Conservation (phyloP, 64 coral and sea anemone species). For the Acropora yongei region DNA sequence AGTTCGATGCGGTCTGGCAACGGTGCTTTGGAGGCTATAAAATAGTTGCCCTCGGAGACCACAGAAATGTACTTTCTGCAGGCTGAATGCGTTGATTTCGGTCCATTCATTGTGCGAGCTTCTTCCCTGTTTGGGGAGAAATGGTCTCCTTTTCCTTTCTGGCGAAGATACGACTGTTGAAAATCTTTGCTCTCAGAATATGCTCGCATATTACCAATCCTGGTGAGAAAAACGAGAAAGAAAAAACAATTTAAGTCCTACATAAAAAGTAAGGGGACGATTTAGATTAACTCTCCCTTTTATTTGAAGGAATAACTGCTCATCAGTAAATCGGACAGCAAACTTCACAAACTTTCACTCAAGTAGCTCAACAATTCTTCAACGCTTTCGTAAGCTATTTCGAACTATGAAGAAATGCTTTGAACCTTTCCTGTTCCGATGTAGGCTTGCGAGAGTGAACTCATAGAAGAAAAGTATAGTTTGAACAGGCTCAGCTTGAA, state of each 20-base stretch:
- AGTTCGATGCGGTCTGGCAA: conserved; percentile 75
- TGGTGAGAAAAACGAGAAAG: neutral
- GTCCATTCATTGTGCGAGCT: conserved; percentile 16
- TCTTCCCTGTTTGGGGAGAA: neutral
- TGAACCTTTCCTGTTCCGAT: no score
- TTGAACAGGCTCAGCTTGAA: no score
- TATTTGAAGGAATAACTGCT: no score
- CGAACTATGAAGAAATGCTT: no score
- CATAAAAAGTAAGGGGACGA: neutral
- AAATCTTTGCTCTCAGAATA: conserved; percentile 7
- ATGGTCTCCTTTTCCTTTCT: conserved; percentile 6
- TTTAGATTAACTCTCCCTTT: neutral
- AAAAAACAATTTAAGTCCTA: neutral
- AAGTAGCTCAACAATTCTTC: no score
- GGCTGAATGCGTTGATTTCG: neutral
- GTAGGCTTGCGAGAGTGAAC: no score
- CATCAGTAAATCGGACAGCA: neutral
- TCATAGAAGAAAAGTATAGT: no score
- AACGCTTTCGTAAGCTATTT: no score
- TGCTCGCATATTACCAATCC: neutral
- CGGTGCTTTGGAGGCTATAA: conserved; percentile 44
- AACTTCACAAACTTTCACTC: neutral
- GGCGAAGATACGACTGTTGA: neutral
- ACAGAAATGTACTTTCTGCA: conserved; percentile 64
- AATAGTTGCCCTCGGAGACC: conserved; percentile 61